A percentile compares a stretch with the other conserved stretches of the same genome.
phyloP scores from a whole-genome alignment of 2,888 invertebrate genomes.

The Mactromeris polynyma region DNA sequence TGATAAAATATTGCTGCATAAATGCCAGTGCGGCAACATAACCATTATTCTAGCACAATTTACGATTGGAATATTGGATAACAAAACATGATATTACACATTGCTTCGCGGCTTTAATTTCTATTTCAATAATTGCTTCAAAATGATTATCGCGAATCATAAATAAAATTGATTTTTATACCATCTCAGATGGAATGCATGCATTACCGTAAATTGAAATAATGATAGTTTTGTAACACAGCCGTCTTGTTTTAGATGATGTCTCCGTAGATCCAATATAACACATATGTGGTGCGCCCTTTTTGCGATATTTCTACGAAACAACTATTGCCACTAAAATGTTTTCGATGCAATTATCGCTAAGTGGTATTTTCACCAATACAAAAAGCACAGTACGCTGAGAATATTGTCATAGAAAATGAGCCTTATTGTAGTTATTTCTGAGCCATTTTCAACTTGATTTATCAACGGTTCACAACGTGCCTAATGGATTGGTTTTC shows the following conservation, averaged over 20 bases:
- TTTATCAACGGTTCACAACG: conserved; percentile 5
- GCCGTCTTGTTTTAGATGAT: not conserved
- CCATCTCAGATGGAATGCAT: conserved; percentile 13
- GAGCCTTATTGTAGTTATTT: conserved; percentile 32
- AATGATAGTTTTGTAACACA: conserved; percentile 25
- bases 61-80: not conserved
- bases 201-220: conserved; percentile 39
- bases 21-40: not conserved
- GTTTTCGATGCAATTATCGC: conserved; percentile 41
- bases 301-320: conserved; percentile 1
- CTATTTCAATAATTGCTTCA: not conserved
- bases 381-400: conserved; percentile 10
- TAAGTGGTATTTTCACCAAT: conserved; percentile 31
- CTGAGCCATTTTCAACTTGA: conserved; percentile 20
- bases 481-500: conserved; percentile 15
- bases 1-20: not conserved
- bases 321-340: conserved; percentile 19
- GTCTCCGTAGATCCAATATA: not conserved
- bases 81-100: not conserved
- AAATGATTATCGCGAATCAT: not conserved
- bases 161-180: conserved; percentile 26
- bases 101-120: not conserved
- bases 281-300: not conserved
- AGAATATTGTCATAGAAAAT: conserved; percentile 27
- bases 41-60: not conserved